Evolutionary conservation across 2,113 vertebrate genomes (phyloP).

Genomic region (Phasianus colchicus): DNA sequence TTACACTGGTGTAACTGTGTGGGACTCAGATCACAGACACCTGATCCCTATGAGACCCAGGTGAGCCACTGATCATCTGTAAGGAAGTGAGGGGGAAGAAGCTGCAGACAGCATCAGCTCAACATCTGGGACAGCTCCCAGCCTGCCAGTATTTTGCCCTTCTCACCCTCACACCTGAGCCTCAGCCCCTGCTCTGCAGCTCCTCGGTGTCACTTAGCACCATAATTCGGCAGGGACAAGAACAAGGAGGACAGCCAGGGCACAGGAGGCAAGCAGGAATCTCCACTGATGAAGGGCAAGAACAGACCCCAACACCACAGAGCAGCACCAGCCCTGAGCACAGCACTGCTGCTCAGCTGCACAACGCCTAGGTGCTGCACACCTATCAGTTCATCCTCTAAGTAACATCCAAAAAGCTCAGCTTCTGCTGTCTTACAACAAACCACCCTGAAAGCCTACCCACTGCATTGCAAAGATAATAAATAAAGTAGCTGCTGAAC

Average conservation of each 20-base stretch:
- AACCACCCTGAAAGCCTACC: background rate
- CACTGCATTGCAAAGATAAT: background rate
- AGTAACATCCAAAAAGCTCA: background rate
- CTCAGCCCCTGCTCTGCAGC: background rate
- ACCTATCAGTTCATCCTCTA: background rate
- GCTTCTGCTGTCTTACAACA: background rate
- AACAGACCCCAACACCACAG: background rate
- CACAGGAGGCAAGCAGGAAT: background rate
- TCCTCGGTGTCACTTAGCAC: background rate
- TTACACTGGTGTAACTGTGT: background rate
- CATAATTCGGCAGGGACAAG: background rate
- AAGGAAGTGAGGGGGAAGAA: background rate
- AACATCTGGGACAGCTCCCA: background rate
- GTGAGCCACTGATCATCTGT: background rate
- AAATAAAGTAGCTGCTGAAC: background rate
- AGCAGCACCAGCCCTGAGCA: background rate
- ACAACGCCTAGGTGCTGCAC: rapidly evolving
- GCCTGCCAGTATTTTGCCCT: background rate
- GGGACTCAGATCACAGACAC: background rate
- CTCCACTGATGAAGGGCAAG: rapidly evolving
- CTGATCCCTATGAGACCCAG: background rate
- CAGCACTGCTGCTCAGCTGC: background rate
- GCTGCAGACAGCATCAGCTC: background rate
- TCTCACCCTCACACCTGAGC: background rate
- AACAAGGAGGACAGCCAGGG: background rate